Evolutionary conservation across 2,888 invertebrate genomes (phyloP), one percentile per base, ranked within the genome.

Genomic region (Eristalinus sepulchralis): DNA sequence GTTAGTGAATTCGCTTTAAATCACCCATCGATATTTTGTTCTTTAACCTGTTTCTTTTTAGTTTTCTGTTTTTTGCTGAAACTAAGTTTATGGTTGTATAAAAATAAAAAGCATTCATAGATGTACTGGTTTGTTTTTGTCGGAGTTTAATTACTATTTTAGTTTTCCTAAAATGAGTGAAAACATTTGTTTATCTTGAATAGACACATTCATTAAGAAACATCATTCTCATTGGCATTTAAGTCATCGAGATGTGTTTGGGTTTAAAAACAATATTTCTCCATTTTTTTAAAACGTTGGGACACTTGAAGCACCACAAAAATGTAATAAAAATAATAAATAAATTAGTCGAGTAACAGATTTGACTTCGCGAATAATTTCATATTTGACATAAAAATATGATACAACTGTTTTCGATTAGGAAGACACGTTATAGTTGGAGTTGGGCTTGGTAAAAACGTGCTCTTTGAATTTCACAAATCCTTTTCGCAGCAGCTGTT

Each of bases 151-250:
- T 59, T 67, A 82, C 82, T 82, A 82, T 85, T 85, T 85, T 85
- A 85, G 85, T 73, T 82, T 36, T 70, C 68, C 85, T 85, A 85
- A 85, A 85, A 85, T 80, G 60, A 85, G 85, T 85, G 63, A 84
- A 84, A 84, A 84, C 84, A 27, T 63, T 67, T 77, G 34, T 24
- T 55, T 22, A 3, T 27, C 27, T 24, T 13, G 33, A 59, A 55
- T 17, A 55, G 9, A 17, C 33, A 20, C 36, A 31, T n/a, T 36
- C 33, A 62, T 53, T 47, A 20, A 3, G 10, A 13, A 85, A 85
- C 85, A 73, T 60, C 81, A 77, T 68, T 68, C 68, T 85, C 68
- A 82, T 60, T 85, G 85, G 60, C 82, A 77, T 68, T 78, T 53
- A 85, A 78, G 82, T 70, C 85, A 85, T 78, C 53, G 85, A 85